Evolutionary conservation across 2,113 vertebrate species (phyloP), one percentile per base, ranked within the genome.

Genomic region (Malurus elegans): DNA sequence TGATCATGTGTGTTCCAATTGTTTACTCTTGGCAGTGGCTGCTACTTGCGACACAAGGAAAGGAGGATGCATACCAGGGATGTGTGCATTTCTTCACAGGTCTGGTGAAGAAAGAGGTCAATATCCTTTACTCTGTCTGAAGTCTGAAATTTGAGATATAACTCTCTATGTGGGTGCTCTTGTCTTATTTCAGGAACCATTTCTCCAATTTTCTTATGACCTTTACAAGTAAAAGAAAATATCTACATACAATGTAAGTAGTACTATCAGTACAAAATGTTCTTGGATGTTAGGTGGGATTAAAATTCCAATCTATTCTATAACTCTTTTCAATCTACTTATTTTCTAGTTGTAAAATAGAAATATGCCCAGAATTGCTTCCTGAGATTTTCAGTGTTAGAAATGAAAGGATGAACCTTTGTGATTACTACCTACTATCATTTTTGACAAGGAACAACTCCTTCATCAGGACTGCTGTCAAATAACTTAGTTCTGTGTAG

Each of bases 381-480:
- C 14, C 40, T 57, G 38, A 67, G 21, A 4, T 25, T 48, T 53
- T 29, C 19, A 56, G 15, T 34, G 29, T 25, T 62, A 45, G 53
- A 45, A 70, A 25, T 11, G 1, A 48, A 47, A 32, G 3, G 14
- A n/a, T 45, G 5, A 53, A 19, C 3, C 1, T 53, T 51, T 44
- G 24, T 47, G 5, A 54, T 42, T 51, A 38, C 38, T 18, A 47
- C 6, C 16, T 18, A 10, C 4, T 21, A 36, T 13, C 0, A 10
- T 26, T 90, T 89, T 66, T 67, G 3, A 53, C 14, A 62, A 57
- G 8, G 6, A 92, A 54, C 3, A 18, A 14, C 9, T 2, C 26
- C 19, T 84, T 31, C 6, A 13, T 12, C 19, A 34, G 31, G 28
- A 36, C 2, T 1, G 15, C 4, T 2, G 0, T 57, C 8, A 64